Evolutionary conservation across 2,888 invertebrate genomes (phyloP).

Genomic region (Aplocera efformata): DNA sequence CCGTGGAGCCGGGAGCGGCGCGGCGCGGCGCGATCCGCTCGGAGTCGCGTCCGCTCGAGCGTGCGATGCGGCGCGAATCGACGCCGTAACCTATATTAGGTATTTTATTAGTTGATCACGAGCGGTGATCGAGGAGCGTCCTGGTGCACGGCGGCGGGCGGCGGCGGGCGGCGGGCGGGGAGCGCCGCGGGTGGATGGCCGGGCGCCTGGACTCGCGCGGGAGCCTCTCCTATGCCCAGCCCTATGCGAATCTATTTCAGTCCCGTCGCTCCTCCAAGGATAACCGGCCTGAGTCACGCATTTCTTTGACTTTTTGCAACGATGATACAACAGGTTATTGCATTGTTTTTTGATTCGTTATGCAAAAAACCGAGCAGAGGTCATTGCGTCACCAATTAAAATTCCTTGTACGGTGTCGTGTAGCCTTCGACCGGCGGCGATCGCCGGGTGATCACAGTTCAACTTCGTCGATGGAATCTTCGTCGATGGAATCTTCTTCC

Average conservation of each 20-base stretch:
- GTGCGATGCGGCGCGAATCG: constrained; percentile 9
- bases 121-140: constrained; percentile 13
- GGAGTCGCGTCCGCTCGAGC: neutral
- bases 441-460: constrained; percentile 28
- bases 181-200: constrained; percentile 3
- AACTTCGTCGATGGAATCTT: constrained; percentile 9
- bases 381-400: constrained; percentile 65
- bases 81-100: constrained; percentile 20
- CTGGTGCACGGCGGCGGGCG: constrained; percentile 11
- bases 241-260: constrained; percentile 22
- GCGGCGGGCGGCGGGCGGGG: constrained; percentile 2
- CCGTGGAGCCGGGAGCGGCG: constrained; percentile 35
- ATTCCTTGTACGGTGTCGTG: constrained; percentile 41
- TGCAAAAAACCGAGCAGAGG: constrained; percentile 55
- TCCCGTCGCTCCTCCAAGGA: constrained; percentile 32
- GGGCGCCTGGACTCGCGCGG: constrained; percentile 3
- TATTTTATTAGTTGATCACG: neutral
- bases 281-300: constrained; percentile 40
- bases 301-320: constrained; percentile 31
- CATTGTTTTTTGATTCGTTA: constrained; percentile 51
- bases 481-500: constrained; percentile 2
- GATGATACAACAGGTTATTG: constrained; percentile 53
- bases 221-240: constrained; percentile 19
- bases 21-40: constrained; percentile 9
- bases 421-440: constrained; percentile 41